phyloP scores from a whole-genome alignment of 2,888 invertebrate species.

The Fragum fragum region DNA sequence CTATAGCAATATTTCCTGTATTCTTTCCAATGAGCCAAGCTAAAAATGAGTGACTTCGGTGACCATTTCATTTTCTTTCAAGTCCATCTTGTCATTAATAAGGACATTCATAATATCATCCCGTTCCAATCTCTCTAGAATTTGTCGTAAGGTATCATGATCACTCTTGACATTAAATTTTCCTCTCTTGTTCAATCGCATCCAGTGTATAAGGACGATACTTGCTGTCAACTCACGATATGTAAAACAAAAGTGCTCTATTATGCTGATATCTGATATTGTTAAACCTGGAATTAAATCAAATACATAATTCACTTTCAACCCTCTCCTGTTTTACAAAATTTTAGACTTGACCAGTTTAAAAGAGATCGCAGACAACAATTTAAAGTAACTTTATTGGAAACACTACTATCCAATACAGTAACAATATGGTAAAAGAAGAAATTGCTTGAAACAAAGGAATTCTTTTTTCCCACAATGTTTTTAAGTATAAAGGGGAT shows the following conservation, averaged over 20 bases:
- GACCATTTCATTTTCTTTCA: constrained; percentile 19
- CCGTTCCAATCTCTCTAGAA: constrained; percentile 42
- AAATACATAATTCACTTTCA: no score
- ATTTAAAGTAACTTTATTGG: no score
- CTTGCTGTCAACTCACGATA: constrained; percentile 57
- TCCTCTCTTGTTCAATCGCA: constrained; percentile 15
- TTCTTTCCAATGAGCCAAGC: no score
- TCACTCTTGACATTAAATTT: neutral
- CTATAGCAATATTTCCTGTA: no score
- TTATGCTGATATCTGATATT: constrained; percentile 60
- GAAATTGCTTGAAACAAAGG: no score
- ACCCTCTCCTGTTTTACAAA: no score
- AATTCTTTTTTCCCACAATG: no score
- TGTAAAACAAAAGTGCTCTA: constrained; percentile 68
- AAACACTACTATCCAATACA: no score
- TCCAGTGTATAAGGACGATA: constrained; percentile 65
- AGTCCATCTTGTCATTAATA: constrained; percentile 1
- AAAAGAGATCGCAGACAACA: no score
- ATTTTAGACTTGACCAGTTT: no score
- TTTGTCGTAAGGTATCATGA: constrained; percentile 23
- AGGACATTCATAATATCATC: constrained; percentile 46
- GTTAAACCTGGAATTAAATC: constrained; percentile 61
- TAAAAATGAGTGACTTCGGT: constrained; percentile 29
- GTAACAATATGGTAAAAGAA: no score
- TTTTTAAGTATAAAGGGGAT: no score